Conservation (phyloP, 2,888 invertebrate species). For the Eurois occulta region DNA sequence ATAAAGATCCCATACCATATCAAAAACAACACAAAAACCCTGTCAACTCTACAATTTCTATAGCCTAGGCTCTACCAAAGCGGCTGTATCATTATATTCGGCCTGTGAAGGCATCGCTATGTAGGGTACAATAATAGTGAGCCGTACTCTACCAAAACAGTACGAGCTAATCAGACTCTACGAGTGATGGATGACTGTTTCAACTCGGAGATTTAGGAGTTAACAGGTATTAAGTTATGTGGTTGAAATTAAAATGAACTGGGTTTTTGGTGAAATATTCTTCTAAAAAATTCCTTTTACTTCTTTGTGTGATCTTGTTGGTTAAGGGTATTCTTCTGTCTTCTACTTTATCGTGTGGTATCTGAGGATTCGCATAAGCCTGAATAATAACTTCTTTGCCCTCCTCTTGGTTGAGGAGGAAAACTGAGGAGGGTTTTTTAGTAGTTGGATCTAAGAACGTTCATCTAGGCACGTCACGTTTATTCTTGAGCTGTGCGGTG, state of each 20-base stretch:
- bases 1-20: neutral
- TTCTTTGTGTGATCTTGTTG: too few species aligned
- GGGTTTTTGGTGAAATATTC: too few species aligned
- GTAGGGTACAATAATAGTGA: slow-evolving; percentile 84
- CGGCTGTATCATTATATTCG: slow-evolving; percentile 84
- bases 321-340: too few species aligned
- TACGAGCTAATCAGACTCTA: slow-evolving; percentile 72
- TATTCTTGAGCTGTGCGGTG: too few species aligned
- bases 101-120: slow-evolving; percentile 74
- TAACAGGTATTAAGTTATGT: slow-evolving; percentile 13
- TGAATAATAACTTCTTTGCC: too few species aligned
- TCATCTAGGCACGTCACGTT: too few species aligned
- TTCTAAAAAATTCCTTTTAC: too few species aligned
- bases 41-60: slow-evolving; percentile 68
- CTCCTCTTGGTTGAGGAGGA: too few species aligned
- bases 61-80: slow-evolving; percentile 70
- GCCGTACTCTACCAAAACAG: slow-evolving; percentile 73
- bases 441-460: too few species aligned
- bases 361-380: too few species aligned
- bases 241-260: neutral
- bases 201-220: slow-evolving; percentile 48
- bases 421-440: too few species aligned
- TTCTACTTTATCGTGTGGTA: too few species aligned
- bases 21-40: neutral
- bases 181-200: slow-evolving; percentile 75